Conservation (phyloP, 2,113 vertebrate genomes). For the Charadrius vociferus region DNA sequence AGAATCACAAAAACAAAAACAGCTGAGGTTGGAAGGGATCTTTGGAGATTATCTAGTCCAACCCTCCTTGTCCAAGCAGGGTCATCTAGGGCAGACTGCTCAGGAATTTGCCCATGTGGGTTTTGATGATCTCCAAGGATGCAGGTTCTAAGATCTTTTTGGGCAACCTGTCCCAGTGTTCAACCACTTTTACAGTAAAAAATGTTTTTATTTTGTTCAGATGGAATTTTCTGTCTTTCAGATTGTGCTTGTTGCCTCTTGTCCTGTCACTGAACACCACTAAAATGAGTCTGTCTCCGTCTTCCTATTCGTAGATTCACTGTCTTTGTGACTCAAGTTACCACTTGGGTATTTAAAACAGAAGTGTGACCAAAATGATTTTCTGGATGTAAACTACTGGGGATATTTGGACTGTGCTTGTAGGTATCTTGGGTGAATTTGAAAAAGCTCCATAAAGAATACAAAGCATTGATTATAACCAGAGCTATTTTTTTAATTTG, state of each 20-base stretch:
- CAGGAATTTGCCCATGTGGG: neutral
- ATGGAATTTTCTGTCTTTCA: neutral
- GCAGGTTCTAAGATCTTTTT: neutral
- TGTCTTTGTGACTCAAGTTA: neutral
- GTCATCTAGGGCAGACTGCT: neutral
- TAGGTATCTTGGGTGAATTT: neutral
- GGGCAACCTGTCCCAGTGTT: neutral
- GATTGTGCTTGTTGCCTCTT: neutral
- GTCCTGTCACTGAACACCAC: neutral
- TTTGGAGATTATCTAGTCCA: neutral
- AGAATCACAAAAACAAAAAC: neutral
- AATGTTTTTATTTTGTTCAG: neutral
- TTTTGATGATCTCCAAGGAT: neutral
- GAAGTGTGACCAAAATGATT: neutral
- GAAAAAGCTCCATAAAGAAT: neutral
- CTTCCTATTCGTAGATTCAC: neutral
- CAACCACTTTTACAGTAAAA: neutral
- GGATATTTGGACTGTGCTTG: neutral
- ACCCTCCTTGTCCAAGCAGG: neutral
- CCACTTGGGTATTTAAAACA: neutral
- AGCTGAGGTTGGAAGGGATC: neutral
- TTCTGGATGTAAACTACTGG: neutral
- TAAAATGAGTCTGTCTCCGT: neutral
- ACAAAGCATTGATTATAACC: neutral
- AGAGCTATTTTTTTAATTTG: neutral